Percentiles rank a stretch among this genome's conserved stretches.
Conservation (phyloP, 2,113 vertebrate species). For the Cryptotis parvus region DNA sequence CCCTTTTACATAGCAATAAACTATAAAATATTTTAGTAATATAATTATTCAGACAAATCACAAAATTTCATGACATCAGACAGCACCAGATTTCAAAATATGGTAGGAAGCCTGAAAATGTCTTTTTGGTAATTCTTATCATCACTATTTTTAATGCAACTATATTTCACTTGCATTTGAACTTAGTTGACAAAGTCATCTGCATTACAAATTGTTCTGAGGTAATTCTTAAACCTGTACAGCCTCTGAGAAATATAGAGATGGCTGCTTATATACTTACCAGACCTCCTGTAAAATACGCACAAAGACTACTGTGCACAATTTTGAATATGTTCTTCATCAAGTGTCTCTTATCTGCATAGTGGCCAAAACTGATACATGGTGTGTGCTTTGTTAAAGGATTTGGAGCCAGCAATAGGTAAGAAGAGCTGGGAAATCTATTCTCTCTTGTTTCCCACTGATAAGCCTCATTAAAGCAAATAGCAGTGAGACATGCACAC, state of each 20-base stretch:
- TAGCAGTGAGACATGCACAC: constrained; percentile 11
- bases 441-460: background rate
- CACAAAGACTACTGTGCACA: constrained; percentile 38
- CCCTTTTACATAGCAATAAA: constrained; percentile 71
- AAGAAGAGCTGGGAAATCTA: background rate
- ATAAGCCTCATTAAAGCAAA: constrained; percentile 70
- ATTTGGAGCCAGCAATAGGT: constrained; percentile 30
- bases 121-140: constrained; percentile 64
- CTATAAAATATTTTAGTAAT: constrained; percentile 73
- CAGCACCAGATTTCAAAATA: constrained; percentile 69
- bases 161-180: constrained; percentile 79
- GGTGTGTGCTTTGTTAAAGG: constrained; percentile 21
- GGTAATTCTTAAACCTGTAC: constrained; percentile 28
- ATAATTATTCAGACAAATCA: constrained; percentile 74
- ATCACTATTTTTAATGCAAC: constrained; percentile 65
- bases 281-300: constrained; percentile 49
- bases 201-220: constrained; percentile 74
- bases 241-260: constrained; percentile 26
- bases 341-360: constrained; percentile 45
- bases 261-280: constrained; percentile 60
- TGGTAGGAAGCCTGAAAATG: constrained; percentile 72
- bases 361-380: constrained; percentile 37
- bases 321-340: constrained; percentile 62
- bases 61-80: constrained; percentile 69
- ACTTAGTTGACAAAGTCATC: constrained; percentile 71